These are phyloP conservation scores for Melieria omissa DNA, from an alignment of 2,888 invertebrate species.

Conservation along the genomic window DNA sequence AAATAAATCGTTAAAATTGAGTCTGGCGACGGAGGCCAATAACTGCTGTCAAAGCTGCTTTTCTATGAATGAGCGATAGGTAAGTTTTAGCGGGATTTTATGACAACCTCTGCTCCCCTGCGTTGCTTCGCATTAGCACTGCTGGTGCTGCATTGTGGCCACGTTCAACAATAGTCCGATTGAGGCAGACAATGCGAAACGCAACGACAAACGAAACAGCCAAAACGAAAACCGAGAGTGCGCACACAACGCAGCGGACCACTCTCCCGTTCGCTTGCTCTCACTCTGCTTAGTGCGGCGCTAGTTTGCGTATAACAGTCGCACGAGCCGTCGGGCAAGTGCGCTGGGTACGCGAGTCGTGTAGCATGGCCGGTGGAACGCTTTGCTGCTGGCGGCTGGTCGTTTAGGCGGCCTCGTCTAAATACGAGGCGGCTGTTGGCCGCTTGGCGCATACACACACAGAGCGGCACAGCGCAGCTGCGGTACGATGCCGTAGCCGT, in stretches of 20 bases:
- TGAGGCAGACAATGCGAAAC: background rate
- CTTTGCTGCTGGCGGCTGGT: background rate
- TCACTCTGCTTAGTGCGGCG: background rate
- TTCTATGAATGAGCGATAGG: too few relatives aligned
- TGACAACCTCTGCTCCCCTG: too few relatives aligned
- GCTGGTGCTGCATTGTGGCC: too few relatives aligned
- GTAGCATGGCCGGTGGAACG: too few relatives aligned
- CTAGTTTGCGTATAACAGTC: constrained; percentile 13
- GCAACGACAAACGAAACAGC: background rate
- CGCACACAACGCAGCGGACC: background rate
- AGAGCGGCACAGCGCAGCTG: background rate
- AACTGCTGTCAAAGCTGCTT: too few relatives aligned
- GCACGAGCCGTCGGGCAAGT: background rate
- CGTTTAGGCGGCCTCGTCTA: constrained; percentile 11
- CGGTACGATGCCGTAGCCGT: too few relatives aligned
- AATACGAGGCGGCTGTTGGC: constrained; percentile 9
- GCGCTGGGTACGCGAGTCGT: background rate
- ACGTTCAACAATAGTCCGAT: too few relatives aligned
- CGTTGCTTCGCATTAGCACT: too few relatives aligned
- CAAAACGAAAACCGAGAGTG: background rate
- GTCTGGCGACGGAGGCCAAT: too few relatives aligned
- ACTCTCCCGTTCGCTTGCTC: constrained; percentile 1
- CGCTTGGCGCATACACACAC: background rate
- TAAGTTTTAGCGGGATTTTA: too few relatives aligned
- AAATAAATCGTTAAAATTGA: too few relatives aligned